These are phyloP conservation scores for Lycodopsis pacificus DNA, from an alignment of 2,797 vertebrate genomes.

Conservation along the genomic window DNA sequence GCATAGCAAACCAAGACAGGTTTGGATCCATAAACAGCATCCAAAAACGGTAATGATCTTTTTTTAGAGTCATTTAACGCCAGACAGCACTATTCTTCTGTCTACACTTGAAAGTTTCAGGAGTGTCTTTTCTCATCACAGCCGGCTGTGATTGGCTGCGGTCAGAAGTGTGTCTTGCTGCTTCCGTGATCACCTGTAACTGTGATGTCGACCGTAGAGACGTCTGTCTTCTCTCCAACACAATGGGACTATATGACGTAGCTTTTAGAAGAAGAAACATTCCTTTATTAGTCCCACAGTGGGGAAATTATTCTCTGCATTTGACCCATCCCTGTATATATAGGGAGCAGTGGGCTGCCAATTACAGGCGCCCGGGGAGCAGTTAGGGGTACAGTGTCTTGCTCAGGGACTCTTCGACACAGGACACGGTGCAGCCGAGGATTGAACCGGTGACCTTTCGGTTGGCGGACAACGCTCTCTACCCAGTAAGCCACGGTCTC, in stretches of 20 bases:
- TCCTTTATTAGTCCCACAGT: too few species aligned
- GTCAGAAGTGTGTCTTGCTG: not conserved
- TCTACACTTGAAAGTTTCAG: not conserved
- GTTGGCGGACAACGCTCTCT: too few species aligned
- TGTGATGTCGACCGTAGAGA: not conserved
- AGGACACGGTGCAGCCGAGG: too few species aligned
- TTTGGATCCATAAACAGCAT: not conserved
- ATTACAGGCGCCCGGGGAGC: too few species aligned
- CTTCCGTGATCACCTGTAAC: not conserved
- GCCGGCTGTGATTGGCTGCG: not conserved
- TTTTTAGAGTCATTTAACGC: not conserved
- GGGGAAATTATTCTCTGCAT: too few species aligned
- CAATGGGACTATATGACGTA: not conserved
- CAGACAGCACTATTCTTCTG: not conserved
- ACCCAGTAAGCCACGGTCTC: too few species aligned
- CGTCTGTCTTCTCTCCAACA: not conserved
- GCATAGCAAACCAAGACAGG: not conserved
- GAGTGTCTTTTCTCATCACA: not conserved
- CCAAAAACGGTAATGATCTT: not conserved
- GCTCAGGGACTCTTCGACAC: too few species aligned
- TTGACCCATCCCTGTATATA: too few species aligned
- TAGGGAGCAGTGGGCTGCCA: too few species aligned
- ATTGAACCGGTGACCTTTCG: too few species aligned
- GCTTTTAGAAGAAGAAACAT: not conserved
- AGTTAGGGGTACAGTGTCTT: too few species aligned